A percentile compares a stretch with the other conserved stretches of the same genome.
Conservation (phyloP, 2,888 invertebrate species). For the Nemapogon koenigi region DNA sequence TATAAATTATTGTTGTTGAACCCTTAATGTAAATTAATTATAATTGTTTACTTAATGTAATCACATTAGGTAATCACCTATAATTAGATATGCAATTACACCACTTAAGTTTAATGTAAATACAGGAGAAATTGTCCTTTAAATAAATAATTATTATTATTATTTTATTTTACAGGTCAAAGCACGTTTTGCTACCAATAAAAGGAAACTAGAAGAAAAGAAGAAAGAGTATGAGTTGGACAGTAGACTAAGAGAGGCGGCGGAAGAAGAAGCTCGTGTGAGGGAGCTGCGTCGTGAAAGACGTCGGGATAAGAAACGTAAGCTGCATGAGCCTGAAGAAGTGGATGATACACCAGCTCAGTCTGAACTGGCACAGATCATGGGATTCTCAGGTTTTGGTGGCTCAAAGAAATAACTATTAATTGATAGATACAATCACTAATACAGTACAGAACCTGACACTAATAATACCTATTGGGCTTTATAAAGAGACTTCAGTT, state of each 20-base stretch:
- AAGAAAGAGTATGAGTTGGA: slow-evolving; percentile 96
- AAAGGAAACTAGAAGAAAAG: slow-evolving; percentile 93
- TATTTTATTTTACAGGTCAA: slow-evolving; percentile 63
- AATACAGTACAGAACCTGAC: too few species aligned
- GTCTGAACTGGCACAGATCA: slow-evolving; percentile 84
- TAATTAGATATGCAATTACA: too few species aligned
- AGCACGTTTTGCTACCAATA: slow-evolving; percentile 90
- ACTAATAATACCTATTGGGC: too few species aligned
- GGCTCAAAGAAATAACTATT: slow-evolving; percentile 82
- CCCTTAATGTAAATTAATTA: background rate
- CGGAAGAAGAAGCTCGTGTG: slow-evolving; percentile 94
- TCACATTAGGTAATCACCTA: too few species aligned
- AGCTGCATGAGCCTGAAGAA: slow-evolving; percentile 71
- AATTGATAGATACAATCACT: too few species aligned
- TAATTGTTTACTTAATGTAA: background rate
- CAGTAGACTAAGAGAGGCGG: slow-evolving; percentile 87
- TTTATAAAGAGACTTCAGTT: too few species aligned
- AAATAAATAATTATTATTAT: too few species aligned
- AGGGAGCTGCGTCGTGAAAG: slow-evolving; percentile 89
- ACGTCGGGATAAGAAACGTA: slow-evolving; percentile 86
- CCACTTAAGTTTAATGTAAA: too few species aligned
- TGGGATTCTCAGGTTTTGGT: slow-evolving; percentile 96
- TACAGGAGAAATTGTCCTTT: slow-evolving; percentile 2
- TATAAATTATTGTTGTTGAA: too few species aligned
- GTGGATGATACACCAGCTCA: slow-evolving; percentile 57